These are phyloP conservation scores for Nicator chloris DNA, from an alignment of 2,113 vertebrate species.

Conservation along the genomic window DNA sequence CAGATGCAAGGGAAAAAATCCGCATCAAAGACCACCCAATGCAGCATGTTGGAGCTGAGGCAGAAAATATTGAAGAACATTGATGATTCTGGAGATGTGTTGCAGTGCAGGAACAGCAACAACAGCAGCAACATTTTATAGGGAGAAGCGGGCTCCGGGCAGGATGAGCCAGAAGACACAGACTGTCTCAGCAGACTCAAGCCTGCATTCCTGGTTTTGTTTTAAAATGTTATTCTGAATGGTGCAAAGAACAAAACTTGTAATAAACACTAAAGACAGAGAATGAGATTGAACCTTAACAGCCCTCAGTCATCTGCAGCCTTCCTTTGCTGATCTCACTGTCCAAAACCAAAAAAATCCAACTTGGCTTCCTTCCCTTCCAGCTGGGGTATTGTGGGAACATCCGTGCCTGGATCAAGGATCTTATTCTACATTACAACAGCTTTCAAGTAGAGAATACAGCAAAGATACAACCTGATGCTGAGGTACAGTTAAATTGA, in stretches of 20 bases:
- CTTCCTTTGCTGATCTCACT: neutral
- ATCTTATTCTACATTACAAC: neutral
- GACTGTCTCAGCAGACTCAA: neutral
- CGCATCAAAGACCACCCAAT: neutral
- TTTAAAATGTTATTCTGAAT: neutral
- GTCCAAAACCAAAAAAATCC: neutral
- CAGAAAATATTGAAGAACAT: neutral
- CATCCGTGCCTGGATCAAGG: rapidly evolving
- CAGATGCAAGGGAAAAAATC: neutral
- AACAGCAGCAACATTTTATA: neutral
- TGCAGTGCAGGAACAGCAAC: neutral
- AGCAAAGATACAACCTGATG: neutral
- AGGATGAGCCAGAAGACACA: neutral
- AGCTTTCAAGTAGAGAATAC: neutral
- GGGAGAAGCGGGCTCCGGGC: neutral
- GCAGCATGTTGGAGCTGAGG: neutral
- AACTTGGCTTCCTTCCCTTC: neutral
- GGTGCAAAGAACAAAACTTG: neutral
- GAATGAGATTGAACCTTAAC: neutral
- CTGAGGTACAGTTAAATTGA: neutral
- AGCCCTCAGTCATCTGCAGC: neutral
- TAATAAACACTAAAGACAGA: neutral
- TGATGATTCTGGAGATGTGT: neutral
- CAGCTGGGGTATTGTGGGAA: neutral
- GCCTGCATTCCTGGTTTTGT: neutral